These are phyloP conservation scores for Poeciliopsis paucimaculata DNA, from an alignment of 2,797 vertebrate species.

Conservation along the genomic window DNA sequence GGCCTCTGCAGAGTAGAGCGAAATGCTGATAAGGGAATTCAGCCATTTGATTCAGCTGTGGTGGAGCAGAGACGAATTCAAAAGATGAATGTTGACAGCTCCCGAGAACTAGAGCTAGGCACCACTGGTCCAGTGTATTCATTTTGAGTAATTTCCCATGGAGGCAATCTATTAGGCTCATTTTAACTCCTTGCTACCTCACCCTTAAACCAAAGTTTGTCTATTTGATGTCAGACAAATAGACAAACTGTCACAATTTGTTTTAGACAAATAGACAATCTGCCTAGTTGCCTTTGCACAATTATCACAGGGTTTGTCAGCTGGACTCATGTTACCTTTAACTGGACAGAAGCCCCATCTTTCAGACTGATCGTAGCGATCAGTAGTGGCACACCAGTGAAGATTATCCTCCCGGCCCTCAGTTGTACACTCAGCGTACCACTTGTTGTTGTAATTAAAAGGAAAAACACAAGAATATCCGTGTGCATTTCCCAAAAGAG, in stretches of 20 bases:
- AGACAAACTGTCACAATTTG: not conserved
- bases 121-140: not conserved
- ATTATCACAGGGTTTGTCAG: not conserved
- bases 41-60: not conserved
- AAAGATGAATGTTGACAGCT: not conserved
- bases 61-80: not conserved
- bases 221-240: not conserved
- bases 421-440: slow-evolving; percentile 89
- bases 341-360: slow-evolving; percentile 94
- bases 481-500: slow-evolving; percentile 87
- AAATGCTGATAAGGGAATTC: not conserved
- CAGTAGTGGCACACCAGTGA: slow-evolving; percentile 92
- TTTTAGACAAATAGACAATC: not conserved
- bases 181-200: not conserved
- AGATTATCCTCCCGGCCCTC: slow-evolving; percentile 86
- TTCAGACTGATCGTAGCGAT: slow-evolving; percentile 86
- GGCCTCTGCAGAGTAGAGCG: not conserved
- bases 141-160: not conserved
- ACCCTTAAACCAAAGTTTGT: not conserved
- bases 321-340: slow-evolving; percentile 76
- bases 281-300: not conserved
- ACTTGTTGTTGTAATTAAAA: slow-evolving; percentile 91
- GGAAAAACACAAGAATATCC: slow-evolving; percentile 90
- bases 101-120: not conserved
- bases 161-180: not conserved